Conservation (phyloP, 2,888 invertebrate species). For the Polydrusus tereticollis region DNA sequence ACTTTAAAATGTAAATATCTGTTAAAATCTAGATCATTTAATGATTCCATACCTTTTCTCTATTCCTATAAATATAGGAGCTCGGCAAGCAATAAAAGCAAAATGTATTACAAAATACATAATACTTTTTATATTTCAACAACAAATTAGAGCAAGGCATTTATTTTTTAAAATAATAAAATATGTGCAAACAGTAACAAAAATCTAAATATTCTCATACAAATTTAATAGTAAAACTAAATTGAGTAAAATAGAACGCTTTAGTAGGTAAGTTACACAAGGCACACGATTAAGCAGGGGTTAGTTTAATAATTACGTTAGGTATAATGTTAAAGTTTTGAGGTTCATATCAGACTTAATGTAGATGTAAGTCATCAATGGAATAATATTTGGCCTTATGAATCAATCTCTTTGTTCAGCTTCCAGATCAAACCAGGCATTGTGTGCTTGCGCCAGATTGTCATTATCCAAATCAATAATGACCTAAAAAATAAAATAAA, state of each 20-base stretch:
- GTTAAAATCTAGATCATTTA: too few species aligned
- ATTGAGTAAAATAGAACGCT: background rate
- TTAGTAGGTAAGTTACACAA: background rate
- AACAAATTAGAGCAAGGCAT: background rate
- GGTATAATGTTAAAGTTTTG: background rate
- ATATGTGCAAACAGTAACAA: background rate
- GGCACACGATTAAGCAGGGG: background rate
- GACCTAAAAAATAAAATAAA: conserved; percentile 74
- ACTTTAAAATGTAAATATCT: too few species aligned
- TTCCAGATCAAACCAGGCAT: conserved; percentile 80
- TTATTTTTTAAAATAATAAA: background rate
- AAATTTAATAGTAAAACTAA: background rate
- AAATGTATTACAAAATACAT: too few species aligned
- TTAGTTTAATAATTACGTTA: background rate
- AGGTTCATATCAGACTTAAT: background rate
- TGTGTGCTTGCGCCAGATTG: conserved; percentile 79
- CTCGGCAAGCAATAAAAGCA: too few species aligned
- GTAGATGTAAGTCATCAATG: background rate
- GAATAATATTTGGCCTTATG: background rate
- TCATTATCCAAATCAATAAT: conserved; percentile 76
- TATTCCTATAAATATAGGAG: too few species aligned
- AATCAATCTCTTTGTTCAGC: conserved; percentile 47
- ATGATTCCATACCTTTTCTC: too few species aligned
- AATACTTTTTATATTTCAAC: conserved; percentile 2
- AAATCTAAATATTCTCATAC: background rate